Conservation (phyloP, 1,140 invertebrate species). For the Trichoplusia ni region DNA sequence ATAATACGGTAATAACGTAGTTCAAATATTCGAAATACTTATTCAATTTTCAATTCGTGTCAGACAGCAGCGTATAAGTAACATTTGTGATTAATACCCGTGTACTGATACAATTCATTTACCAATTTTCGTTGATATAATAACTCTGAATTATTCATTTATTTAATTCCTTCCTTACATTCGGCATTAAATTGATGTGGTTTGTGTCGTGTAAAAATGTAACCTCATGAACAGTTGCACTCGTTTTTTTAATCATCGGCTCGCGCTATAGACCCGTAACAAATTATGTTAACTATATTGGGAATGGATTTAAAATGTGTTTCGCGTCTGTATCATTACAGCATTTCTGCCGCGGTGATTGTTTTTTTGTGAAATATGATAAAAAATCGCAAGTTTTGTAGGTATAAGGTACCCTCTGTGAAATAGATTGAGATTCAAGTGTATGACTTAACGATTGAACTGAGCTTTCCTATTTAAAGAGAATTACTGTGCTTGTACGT, state of each 20-base stretch:
- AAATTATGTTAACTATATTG: constrained; percentile 10
- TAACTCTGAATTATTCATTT: constrained; percentile 9
- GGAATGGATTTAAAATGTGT: neutral
- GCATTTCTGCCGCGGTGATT: too few species aligned
- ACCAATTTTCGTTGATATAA: neutral
- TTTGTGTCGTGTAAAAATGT: neutral
- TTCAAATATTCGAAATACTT: too few species aligned
- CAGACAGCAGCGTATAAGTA: neutral
- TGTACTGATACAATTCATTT: neutral
- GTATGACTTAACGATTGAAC: too few species aligned
- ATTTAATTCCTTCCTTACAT: neutral
- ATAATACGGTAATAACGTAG: too few species aligned
- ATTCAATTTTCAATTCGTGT: neutral
- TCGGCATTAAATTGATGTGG: neutral
- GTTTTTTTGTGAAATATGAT: too few species aligned
- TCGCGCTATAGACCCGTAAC: neutral
- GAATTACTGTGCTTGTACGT: too few species aligned
- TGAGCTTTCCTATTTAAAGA: too few species aligned
- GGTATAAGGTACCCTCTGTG: too few species aligned
- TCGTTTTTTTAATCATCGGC: constrained; percentile 7
- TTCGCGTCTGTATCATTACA: neutral
- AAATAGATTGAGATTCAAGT: too few species aligned
- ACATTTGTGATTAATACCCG: neutral
- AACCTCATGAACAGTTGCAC: neutral
- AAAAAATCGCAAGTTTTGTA: too few species aligned